phyloP scores from a whole-genome alignment of 1,140 invertebrate genomes.

The Drosophila pachea region DNA sequence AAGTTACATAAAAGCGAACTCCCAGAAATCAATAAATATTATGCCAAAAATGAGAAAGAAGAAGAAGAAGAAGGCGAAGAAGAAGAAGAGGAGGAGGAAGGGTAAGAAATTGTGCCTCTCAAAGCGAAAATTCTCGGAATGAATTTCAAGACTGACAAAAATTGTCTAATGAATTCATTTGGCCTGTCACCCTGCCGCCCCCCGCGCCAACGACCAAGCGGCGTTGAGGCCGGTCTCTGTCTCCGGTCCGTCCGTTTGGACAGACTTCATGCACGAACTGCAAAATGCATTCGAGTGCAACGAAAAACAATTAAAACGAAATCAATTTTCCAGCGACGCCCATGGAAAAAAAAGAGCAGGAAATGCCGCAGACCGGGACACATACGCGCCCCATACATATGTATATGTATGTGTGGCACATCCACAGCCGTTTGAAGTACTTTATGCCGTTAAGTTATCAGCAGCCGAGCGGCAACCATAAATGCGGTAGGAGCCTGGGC shows the following conservation, averaged over 20 bases:
- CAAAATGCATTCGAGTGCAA: slow-evolving; percentile 53
- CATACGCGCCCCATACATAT: not conserved
- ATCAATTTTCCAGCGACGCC: slow-evolving; percentile 47
- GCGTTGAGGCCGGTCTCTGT: too few species aligned
- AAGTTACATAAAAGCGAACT: slow-evolving; percentile 27
- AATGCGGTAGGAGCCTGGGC: slow-evolving; percentile 38
- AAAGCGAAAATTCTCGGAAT: slow-evolving; percentile 29
- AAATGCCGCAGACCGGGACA: slow-evolving; percentile 29
- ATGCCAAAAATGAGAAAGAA: slow-evolving; percentile 19
- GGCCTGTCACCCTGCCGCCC: not conserved
- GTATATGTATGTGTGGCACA: not conserved
- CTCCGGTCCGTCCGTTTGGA: too few species aligned
- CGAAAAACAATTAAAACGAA: slow-evolving; percentile 56
- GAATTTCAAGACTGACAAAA: slow-evolving; percentile 5
- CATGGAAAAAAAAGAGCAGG: slow-evolving; percentile 32
- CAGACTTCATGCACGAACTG: slow-evolving; percentile 49
- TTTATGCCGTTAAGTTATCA: slow-evolving; percentile 54
- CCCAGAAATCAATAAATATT: slow-evolving; percentile 53
- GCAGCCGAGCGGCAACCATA: slow-evolving; percentile 47
- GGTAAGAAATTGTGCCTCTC: slow-evolving; percentile 11
- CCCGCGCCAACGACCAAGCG: too few species aligned
- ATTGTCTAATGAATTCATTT: slow-evolving; percentile 31
- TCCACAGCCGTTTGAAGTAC: slow-evolving; percentile 31
- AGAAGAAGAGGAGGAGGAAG: too few species aligned
- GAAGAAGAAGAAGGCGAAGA: too few species aligned